phyloP scores from a whole-genome alignment of 2,113 vertebrate genomes.

The Spea bombifrons region DNA sequence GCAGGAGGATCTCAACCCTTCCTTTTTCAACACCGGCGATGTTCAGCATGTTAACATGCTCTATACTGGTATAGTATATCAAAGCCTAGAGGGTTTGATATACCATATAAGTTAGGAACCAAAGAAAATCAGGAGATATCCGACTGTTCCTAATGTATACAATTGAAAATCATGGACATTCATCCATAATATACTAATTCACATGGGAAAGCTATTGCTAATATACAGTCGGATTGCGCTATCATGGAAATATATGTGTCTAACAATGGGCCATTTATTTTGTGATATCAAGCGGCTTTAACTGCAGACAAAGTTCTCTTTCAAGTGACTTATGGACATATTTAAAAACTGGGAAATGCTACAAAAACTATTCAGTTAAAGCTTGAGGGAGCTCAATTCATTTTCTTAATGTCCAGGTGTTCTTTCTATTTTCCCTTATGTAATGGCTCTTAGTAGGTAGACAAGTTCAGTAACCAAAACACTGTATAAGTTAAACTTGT shows the following conservation, averaged over 20 bases:
- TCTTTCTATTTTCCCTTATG: background rate
- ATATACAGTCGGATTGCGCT: constrained; percentile 6
- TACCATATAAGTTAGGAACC: too few relatives aligned
- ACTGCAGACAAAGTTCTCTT: constrained; percentile 7
- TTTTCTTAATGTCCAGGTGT: constrained; percentile 13
- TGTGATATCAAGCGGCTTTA: constrained; percentile 9
- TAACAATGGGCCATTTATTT: background rate
- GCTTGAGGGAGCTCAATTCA: background rate
- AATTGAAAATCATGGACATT: background rate
- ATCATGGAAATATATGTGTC: background rate
- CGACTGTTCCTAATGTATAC: background rate
- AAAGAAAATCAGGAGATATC: too few relatives aligned
- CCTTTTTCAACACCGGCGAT: too few relatives aligned
- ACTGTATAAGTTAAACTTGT: background rate
- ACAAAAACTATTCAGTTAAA: constrained; percentile 3
- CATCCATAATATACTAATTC: background rate
- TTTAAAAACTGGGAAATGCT: constrained; percentile 25
- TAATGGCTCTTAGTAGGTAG: constrained; percentile 20
- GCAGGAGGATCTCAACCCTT: too few relatives aligned
- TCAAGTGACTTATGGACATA: constrained; percentile 22
- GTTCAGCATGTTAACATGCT: too few relatives aligned
- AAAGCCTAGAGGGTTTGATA: too few relatives aligned
- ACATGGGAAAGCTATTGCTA: constrained; percentile 17
- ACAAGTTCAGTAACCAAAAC: constrained; percentile 14
- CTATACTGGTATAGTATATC: too few relatives aligned